phyloP scores from a whole-genome alignment of 2,113 vertebrate genomes.

The Callocephalon fimbriatum region DNA sequence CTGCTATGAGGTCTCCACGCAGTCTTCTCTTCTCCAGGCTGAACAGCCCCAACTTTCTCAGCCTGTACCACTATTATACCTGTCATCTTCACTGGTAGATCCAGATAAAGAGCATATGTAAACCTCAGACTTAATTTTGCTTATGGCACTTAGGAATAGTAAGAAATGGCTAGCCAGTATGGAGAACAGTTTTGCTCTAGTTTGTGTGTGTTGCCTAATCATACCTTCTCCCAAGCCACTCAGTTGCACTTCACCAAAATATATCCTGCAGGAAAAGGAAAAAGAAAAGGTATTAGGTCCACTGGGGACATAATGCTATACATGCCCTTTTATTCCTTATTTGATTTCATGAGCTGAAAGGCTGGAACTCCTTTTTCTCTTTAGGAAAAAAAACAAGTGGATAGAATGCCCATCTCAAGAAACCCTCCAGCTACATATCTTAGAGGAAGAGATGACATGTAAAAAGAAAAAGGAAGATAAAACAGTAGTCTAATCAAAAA shows the following conservation, averaged over 20 bases:
- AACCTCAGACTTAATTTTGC: neutral
- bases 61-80: neutral
- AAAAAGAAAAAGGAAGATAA: neutral
- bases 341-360: neutral
- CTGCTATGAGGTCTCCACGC: too few relatives aligned
- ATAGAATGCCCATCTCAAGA: neutral
- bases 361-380: neutral
- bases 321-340: neutral
- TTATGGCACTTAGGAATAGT: neutral
- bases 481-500: neutral
- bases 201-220: neutral
- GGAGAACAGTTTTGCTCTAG: neutral
- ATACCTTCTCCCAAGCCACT: conserved; percentile 96
- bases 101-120: neutral
- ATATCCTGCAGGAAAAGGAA: conserved; percentile 85
- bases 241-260: conserved; percentile 98
- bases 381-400: neutral
- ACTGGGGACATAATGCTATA: neutral
- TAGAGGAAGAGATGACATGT: neutral
- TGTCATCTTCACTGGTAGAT: neutral
- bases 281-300: neutral
- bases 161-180: neutral
- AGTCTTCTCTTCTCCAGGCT: too few relatives aligned
- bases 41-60: too few relatives aligned
- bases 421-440: neutral